phyloP scores from a whole-genome alignment of 2,888 invertebrate species.

The Tethea ocularis region DNA sequence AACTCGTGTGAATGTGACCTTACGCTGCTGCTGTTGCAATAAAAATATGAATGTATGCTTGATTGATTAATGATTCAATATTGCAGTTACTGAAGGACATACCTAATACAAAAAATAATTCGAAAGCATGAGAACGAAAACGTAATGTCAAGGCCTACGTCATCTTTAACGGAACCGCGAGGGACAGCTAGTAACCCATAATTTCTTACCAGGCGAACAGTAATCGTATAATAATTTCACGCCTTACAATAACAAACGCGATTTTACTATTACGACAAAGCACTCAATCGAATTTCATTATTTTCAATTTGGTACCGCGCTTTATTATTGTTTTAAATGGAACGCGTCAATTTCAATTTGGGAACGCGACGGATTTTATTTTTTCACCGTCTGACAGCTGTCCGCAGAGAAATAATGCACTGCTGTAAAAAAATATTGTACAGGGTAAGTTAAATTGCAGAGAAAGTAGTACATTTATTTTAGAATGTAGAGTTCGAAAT shows the following conservation, averaged over 20 bases:
- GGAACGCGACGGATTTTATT: constrained; percentile 60
- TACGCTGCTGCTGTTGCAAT: neutral
- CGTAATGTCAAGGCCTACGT: neutral
- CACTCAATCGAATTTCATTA: constrained; percentile 71
- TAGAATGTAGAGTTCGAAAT: constrained; percentile 46
- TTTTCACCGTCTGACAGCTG: constrained; percentile 60
- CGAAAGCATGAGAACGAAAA: too few relatives aligned
- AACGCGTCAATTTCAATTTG: constrained; percentile 80
- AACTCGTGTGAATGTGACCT: constrained; percentile 70
- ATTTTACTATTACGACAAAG: constrained; percentile 44
- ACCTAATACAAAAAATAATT: too few relatives aligned
- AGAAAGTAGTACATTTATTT: constrained; percentile 20
- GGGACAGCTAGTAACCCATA: too few relatives aligned
- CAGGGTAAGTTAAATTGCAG: constrained; percentile 9
- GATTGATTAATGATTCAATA: neutral
- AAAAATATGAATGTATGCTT: neutral
- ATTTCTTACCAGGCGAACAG: neutral
- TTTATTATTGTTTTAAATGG: constrained; percentile 78
- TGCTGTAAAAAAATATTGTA: constrained; percentile 35
- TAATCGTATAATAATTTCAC: constrained; percentile 22
- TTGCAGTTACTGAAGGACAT: too few relatives aligned
- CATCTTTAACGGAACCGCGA: too few relatives aligned
- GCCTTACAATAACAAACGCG: constrained; percentile 34
- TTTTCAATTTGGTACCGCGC: constrained; percentile 67
- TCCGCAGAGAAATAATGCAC: constrained; percentile 50